Evolutionary conservation across 2,113 vertebrate genomes (phyloP), one percentile per base, ranked within the genome.

Genomic region (Chaetops frenatus): DNA sequence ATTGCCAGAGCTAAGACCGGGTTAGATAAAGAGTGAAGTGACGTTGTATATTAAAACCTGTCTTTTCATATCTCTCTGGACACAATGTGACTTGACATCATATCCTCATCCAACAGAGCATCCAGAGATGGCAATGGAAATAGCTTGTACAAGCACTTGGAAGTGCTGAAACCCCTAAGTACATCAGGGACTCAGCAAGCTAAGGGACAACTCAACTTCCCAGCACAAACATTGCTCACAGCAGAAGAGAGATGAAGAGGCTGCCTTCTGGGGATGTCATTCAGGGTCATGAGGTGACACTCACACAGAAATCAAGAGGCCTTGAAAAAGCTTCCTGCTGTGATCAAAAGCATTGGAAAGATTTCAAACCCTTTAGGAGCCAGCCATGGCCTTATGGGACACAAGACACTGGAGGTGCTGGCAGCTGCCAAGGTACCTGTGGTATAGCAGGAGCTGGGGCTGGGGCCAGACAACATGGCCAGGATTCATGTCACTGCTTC

Each of bases 11-110:
- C 78, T 53, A 67, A 88, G 33, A 23, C 20, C 92, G 61, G 42
- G 18, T 82, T 47, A 93, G 76, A 80, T 72, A 51, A 80, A 88
- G 54, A 48, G 70, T 88, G 70, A 92, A 86, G 78, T 91, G 80
- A 56, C 95, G 92, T 25, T 16, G 8, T 90, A 64, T 90, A 90
- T 96, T 95, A 94, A 90, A 51, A 5, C 54, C 48, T 95, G 93
- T 97, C 95, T 96, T 96, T 87, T 97, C 91, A 57, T 48, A 90
- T 97, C 56, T 80, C 12, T 58, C 45, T 57, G 60, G 71, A 31
- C 45, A 38, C 95, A 96, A 97, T 90, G 21, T 91, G 92, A 97
- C 80, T 74, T 88, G 97, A 95, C 92, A 88, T 54, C 17, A 67
- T 47, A 69, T 90, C 85, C 81, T 82, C 71, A 56, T 85, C 70